These are phyloP conservation scores for Onychomys leucogaster DNA, from an alignment of 2,797 vertebrate genomes.

Conservation along the genomic window DNA sequence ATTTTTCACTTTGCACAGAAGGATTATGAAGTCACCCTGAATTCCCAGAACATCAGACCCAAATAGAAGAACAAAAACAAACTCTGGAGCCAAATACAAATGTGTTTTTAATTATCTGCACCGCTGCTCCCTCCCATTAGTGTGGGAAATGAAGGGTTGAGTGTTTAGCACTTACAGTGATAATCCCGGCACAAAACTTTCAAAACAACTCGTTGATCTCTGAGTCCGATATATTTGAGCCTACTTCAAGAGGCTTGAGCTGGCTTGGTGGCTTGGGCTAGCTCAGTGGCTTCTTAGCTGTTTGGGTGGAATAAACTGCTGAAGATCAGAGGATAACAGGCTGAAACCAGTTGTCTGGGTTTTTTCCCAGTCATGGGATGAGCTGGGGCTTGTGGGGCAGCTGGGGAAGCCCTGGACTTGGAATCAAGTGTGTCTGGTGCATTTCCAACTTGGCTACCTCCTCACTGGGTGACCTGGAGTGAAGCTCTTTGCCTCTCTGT, in stretches of 20 bases:
- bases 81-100: slow-evolving; percentile 65
- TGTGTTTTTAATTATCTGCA: slow-evolving; percentile 80
- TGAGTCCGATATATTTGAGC: accelerated
- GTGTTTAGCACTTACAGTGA: slow-evolving; percentile 41
- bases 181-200: slow-evolving; percentile 39
- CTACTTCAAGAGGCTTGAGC: background rate
- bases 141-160: slow-evolving; percentile 43
- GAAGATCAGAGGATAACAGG: no score
- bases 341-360: background rate
- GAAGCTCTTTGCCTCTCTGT: background rate
- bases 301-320: background rate
- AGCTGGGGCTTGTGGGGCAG: accelerated
- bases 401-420: background rate
- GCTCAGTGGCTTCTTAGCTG: background rate
- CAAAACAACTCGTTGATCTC: background rate
- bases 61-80: slow-evolving; percentile 51
- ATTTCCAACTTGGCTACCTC: background rate
- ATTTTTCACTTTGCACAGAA: background rate
- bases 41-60: slow-evolving; percentile 48
- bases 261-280: background rate
- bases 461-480: background rate
- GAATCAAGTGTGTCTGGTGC: no score
- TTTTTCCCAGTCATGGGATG: background rate
- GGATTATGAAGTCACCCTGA: slow-evolving; percentile 70
- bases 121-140: slow-evolving; percentile 71